phyloP scores from a whole-genome alignment of 92 coral and sea anemone genomes.

The Epizoanthus stellaris region DNA sequence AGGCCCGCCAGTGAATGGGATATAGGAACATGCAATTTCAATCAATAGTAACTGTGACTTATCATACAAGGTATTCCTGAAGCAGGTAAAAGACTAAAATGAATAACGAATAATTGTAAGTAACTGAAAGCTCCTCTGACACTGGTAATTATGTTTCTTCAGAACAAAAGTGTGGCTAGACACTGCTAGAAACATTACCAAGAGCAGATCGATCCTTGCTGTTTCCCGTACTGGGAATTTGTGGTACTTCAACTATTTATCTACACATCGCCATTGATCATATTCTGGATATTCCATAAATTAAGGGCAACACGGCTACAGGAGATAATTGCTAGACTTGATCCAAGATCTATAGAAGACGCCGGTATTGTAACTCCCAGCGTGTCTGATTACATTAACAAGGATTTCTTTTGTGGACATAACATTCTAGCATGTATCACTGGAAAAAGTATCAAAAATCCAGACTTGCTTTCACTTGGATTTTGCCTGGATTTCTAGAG shows the following conservation, averaged over 20 bases:
- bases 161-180: slow-evolving; percentile 7
- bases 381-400: neutral
- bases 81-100: too few species aligned
- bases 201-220: neutral
- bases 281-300: neutral
- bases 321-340: neutral
- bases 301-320: neutral
- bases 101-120: too few species aligned
- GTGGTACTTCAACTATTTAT: too few species aligned
- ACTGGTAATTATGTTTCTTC: neutral
- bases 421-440: neutral
- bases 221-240: slow-evolving; percentile 11
- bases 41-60: too few species aligned
- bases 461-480: too few species aligned
- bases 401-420: neutral
- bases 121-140: too few species aligned
- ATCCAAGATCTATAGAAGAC: neutral
- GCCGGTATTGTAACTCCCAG: neutral
- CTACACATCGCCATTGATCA: neutral
- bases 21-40: too few species aligned
- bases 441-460: too few species aligned
- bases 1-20: too few species aligned
- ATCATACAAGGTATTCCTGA: too few species aligned
- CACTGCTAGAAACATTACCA: slow-evolving; percentile 18
- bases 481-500: too few species aligned